Base-by-base conservation (phyloP, 2,113 vertebrate genomes). In the Syrmaticus mikado region DNA sequence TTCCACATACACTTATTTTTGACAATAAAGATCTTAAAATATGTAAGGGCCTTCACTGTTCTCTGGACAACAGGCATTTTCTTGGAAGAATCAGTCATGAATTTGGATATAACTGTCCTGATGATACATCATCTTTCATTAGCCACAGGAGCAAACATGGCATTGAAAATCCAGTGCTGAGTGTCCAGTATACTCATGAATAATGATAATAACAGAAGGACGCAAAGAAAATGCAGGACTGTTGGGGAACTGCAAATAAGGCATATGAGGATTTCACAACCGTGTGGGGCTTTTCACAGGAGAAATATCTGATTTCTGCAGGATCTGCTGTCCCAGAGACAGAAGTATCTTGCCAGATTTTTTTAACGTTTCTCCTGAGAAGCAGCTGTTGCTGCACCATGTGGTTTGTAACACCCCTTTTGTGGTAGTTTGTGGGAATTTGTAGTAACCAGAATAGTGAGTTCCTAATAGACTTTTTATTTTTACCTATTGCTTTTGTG, bases 301-400 rank as follows among this genome's bases (percentile, higher is more conserved):
- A 94, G 36, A 91, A 87, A 79, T 91, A 82, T 53, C 80, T 94
- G n/a, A 28, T 95, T 95, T 95, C 71, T 87, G 41, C 67, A 92
- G 75, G 55, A 85, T 25, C 76, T 87, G 34, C 91, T 95, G 60
- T 62, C 92, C 57, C 60, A 82, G 90, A 94, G 82, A 73, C 67
- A 73, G 58, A 89, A 46, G 67, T 89, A 76, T 71, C 40, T 92
- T 91, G 30, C 50, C 71, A 89, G 45, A 57, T n/a, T 62, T 41
- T 34, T 32, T 17, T 8, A 50, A 40, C 6, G 4, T 79, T 30
- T 82, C n/a, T 85, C 30, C 67, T 73, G 62, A 91, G 78, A 85
- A 94, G 21, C 78, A 91, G 93, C 66, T 87, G 64, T 91, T 92
- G 78, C 75, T 87, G 50, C 20, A 87, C 55, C 10, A 2, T 70